Evolutionary conservation across 2,797 vertebrate species (phyloP).

Genomic region (Alectoris magna): DNA sequence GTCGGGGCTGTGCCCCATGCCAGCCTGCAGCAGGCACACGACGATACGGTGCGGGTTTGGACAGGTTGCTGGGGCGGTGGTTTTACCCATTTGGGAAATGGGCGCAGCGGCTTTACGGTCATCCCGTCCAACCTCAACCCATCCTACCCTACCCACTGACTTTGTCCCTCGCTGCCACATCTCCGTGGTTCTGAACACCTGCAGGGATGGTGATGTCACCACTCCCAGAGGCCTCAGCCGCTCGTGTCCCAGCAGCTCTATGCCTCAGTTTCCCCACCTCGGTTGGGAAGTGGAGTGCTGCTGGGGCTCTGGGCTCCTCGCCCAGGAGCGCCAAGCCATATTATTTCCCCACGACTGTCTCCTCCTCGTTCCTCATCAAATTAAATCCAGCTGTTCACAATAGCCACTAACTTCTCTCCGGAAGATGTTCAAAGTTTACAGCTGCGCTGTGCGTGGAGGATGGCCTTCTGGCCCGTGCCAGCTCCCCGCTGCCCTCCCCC

Average conservation of each 20-base stretch:
- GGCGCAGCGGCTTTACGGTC: neutral
- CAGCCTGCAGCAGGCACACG: constrained; percentile 8
- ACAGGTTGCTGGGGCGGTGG: neutral
- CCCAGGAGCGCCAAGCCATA: constrained; percentile 52
- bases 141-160: no score
- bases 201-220: no score
- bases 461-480: constrained; percentile 72
- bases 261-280: constrained; percentile 35
- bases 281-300: constrained; percentile 10
- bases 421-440: constrained; percentile 74
- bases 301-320: constrained; percentile 49
- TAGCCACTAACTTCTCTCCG: constrained; percentile 73
- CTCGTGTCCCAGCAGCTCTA: accelerated
- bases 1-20: constrained; percentile 23
- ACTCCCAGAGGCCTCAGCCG: no score
- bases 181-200: no score
- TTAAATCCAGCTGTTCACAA: constrained; percentile 78
- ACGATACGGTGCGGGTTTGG: constrained; percentile 10
- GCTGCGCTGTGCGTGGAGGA: constrained; percentile 69
- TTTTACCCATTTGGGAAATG: neutral
- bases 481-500: constrained; percentile 63
- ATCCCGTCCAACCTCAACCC: no score
- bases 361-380: constrained; percentile 73
- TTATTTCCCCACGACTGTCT: constrained; percentile 74
- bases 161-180: no score